These are phyloP conservation scores for Bos taurus DNA, from an alignment of 2,113 vertebrate genomes.

Conservation along the genomic window ARS-UCD2.0 NC_037357.1:10892501-10893000, in stretches of 20 bases:
- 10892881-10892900: neutral
- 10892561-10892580: slow-evolving; percentile 10
- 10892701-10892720: neutral
- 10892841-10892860: slow-evolving; percentile 6
- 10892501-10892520: slow-evolving; percentile 15
- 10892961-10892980: neutral
- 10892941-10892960: neutral
- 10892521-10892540: neutral
- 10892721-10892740: neutral
- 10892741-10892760: neutral
- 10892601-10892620: neutral
- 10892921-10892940: neutral
- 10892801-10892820: neutral
- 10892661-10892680: neutral
- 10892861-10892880: slow-evolving; percentile 28
- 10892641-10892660: neutral
- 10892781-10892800: neutral
- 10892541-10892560: neutral
- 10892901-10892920: neutral
- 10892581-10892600: neutral
- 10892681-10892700: neutral
- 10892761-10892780: neutral
- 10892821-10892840: slow-evolving; percentile 7
- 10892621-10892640: neutral
- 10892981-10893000: neutral